Evolutionary conservation across 2,113 vertebrate genomes (phyloP), one percentile per base, ranked within the genome.

Genomic region (Anolis carolinensis): DNA sequence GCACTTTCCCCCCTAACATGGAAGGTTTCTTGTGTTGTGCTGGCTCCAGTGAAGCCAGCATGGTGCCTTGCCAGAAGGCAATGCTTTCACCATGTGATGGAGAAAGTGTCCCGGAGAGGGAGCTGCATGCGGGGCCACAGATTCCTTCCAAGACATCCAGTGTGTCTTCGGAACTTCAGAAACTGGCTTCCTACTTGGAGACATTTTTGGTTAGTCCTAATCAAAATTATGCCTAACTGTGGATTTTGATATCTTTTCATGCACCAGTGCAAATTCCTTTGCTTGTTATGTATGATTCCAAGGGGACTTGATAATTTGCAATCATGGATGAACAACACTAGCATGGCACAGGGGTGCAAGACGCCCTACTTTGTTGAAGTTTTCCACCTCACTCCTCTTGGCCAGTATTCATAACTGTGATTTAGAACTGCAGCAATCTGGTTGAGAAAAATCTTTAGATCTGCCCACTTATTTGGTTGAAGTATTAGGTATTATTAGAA

Each of bases 401-500:
- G 63, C 21, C 21, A 67, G 63, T 27, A n/a, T 30, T 11, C 65
- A 30, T 30, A 27, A 27, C 30, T n/a, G 10, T 68, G 27, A 30
- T 68, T 68, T 68, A 68, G 23, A 68, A 30, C 65, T 68, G 5
- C 25, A 30, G 65, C 27, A 68, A 68, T 10, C 23, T 30, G 25
- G 65, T 8, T 9, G 30, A 68, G 65, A 5, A 68, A 30, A 44
- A 86, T 44, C 7, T 27, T 34, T 34, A 23, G 20, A 55, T 48
- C 52, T 86, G 52, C 55, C 74, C n/a, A 74, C 7, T 67, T 67
- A 36, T 27, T 81, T 36, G 59, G 7, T 36, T 74, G 62, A 65
- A 86, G n/a, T 52, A 67, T 30, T 62, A 68, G 72, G 55, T 30
- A 80, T 73, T 74, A 71, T 86, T 71, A 79, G 75, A 59, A 70